Conservation (phyloP, 2,888 invertebrate species). For the Amphipyra tragopoginis region DNA sequence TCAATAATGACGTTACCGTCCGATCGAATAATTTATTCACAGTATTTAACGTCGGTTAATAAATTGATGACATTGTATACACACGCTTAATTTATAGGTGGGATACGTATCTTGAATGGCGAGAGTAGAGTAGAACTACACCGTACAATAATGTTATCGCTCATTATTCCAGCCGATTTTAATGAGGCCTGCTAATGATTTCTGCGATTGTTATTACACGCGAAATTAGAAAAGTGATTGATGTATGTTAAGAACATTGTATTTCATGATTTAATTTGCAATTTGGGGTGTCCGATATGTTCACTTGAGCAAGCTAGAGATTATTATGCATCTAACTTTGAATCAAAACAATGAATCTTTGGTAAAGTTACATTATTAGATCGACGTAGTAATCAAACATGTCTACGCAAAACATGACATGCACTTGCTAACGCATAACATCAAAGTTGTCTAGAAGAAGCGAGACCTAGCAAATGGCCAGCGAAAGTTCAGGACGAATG, state of each 20-base stretch:
- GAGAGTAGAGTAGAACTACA: slow-evolving; percentile 7
- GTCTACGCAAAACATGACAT: too few relatives aligned
- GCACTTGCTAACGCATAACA: too few relatives aligned
- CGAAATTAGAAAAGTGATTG: not conserved
- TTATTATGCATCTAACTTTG: too few relatives aligned
- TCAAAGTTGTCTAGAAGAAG: too few relatives aligned
- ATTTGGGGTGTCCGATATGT: not conserved
- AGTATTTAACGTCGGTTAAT: slow-evolving; percentile 48
- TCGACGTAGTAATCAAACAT: too few relatives aligned
- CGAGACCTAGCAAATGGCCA: too few relatives aligned
- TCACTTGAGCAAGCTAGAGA: too few relatives aligned
- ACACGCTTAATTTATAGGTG: slow-evolving; percentile 31
- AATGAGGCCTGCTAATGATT: slow-evolving; percentile 32
- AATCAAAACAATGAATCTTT: too few relatives aligned
- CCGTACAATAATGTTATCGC: slow-evolving; percentile 22
- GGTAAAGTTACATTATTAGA: too few relatives aligned
- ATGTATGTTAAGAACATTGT: not conserved
- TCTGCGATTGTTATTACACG: slow-evolving; percentile 13
- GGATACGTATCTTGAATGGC: slow-evolving; percentile 22
- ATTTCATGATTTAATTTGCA: not conserved
- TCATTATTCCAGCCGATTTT: slow-evolving; percentile 34
- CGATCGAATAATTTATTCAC: slow-evolving; percentile 51
- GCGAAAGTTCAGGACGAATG: too few relatives aligned
- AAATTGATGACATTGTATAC: slow-evolving; percentile 50
- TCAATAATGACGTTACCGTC: slow-evolving; percentile 49